Evolutionary conservation across 2,888 invertebrate species (phyloP).

Genomic region (Heliconius cydno): DNA sequence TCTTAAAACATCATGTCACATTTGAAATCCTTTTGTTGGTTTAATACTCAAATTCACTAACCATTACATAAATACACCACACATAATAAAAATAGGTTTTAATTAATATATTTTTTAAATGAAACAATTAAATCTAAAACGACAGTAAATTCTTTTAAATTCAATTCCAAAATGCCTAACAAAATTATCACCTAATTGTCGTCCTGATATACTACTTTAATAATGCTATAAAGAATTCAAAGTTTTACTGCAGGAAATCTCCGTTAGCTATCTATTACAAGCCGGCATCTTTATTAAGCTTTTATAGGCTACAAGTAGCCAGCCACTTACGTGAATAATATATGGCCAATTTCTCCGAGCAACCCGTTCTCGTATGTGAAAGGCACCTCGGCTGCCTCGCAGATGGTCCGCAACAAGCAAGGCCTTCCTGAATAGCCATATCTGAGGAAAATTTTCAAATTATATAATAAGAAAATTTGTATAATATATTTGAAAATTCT

Average conservation of each 20-base stretch:
- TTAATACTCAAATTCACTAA: background rate
- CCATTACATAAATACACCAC: background rate
- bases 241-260: conserved; percentile 39
- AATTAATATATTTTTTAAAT: too few species aligned
- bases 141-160: background rate
- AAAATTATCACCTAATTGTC: background rate
- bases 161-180: background rate
- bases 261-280: conserved; percentile 38
- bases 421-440: conserved; percentile 86
- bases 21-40: background rate
- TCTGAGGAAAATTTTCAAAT: conserved; percentile 65
- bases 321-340: conserved; percentile 88
- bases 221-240: conserved; percentile 28
- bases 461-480: conserved; percentile 35
- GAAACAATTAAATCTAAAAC: background rate
- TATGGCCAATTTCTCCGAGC: conserved; percentile 89
- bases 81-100: background rate
- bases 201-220: conserved; percentile 3
- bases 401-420: conserved; percentile 89
- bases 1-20: too few species aligned
- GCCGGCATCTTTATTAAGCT: conserved; percentile 45
- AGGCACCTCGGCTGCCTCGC: conserved; percentile 88
- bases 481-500: background rate
- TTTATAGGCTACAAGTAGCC: conserved; percentile 57
- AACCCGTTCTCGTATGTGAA: conserved; percentile 88